A percentile compares a stretch with the other conserved stretches of the same genome.
phyloP scores from a whole-genome alignment of 2,888 invertebrate genomes.

The Ophion slaviceki region DNA sequence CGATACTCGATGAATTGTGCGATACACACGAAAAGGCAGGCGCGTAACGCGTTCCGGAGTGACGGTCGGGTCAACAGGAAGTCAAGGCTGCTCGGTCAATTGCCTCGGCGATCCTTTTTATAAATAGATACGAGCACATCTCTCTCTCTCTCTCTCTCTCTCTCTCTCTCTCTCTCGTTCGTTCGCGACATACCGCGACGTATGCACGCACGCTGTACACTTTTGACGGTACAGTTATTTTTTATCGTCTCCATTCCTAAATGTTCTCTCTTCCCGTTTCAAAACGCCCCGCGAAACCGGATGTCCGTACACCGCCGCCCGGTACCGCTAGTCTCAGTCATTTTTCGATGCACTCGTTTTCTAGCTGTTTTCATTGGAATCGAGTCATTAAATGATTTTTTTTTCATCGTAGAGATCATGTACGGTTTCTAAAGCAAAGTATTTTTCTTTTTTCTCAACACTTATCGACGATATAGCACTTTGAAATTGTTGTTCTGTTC shows the following conservation, averaged over 20 bases:
- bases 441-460: too few relatives aligned
- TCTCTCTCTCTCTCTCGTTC: slow-evolving; percentile 14
- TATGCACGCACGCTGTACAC: slow-evolving; percentile 71
- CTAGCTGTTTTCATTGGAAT: background rate
- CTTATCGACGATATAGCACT: too few relatives aligned
- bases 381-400: too few relatives aligned
- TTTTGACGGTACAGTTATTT: slow-evolving; percentile 70
- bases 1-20: background rate
- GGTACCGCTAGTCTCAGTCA: slow-evolving; percentile 4
- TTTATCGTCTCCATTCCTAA: slow-evolving; percentile 13
- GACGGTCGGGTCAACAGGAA: slow-evolving; percentile 75
- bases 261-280: slow-evolving; percentile 2
- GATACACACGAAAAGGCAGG: background rate
- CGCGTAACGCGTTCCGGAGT: slow-evolving; percentile 49
- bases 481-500: too few relatives aligned
- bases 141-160: slow-evolving; percentile 4
- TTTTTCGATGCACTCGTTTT: background rate
- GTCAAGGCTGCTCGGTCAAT: slow-evolving; percentile 82
- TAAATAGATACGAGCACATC: slow-evolving; percentile 74
- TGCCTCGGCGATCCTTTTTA: slow-evolving; percentile 78
- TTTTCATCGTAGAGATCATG: too few relatives aligned
- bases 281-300: background rate
- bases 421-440: too few relatives aligned
- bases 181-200: slow-evolving; percentile 47
- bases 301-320: background rate